Conservation (phyloP, 92 coral and sea anemone genomes). For the Heteractis magnifica region DNA sequence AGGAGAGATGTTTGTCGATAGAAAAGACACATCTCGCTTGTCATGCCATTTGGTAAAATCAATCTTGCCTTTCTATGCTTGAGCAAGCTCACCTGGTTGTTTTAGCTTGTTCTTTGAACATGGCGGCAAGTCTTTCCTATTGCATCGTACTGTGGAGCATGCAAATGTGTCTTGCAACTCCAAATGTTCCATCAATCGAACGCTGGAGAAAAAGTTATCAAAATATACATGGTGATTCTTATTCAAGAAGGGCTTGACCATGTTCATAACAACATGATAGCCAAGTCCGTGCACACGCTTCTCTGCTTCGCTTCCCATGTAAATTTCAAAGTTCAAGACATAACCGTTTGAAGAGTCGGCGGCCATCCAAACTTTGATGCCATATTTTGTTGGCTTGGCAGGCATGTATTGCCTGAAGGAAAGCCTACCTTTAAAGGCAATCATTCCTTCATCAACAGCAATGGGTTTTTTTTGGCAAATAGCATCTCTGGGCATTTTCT, state of each 20-base stretch:
- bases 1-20: constrained; percentile 19
- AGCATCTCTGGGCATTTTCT: constrained; percentile 16
- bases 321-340: too few species aligned
- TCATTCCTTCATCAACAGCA: constrained; percentile 45
- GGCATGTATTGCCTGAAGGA: too few species aligned
- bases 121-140: constrained; percentile 41
- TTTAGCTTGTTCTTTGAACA: constrained; percentile 38
- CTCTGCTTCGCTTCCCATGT: constrained; percentile 29
- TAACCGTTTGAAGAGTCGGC: too few species aligned
- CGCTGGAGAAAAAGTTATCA: constrained; percentile 39
- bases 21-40: constrained; percentile 49
- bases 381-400: too few species aligned
- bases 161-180: constrained; percentile 42
- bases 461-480: constrained; percentile 29
- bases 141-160: constrained; percentile 45
- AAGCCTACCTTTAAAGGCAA: constrained; percentile 18
- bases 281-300: constrained; percentile 46
- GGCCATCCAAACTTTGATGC: too few species aligned
- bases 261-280: constrained; percentile 54
- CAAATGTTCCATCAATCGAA: constrained; percentile 37
- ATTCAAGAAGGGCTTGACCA: constrained; percentile 44
- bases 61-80: constrained; percentile 26
- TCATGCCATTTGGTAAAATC: constrained; percentile 54
- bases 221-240: constrained; percentile 37
- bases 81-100: constrained; percentile 25